phyloP scores from a whole-genome alignment of 1,140 invertebrate genomes.

The Acarapis woodi region DNA sequence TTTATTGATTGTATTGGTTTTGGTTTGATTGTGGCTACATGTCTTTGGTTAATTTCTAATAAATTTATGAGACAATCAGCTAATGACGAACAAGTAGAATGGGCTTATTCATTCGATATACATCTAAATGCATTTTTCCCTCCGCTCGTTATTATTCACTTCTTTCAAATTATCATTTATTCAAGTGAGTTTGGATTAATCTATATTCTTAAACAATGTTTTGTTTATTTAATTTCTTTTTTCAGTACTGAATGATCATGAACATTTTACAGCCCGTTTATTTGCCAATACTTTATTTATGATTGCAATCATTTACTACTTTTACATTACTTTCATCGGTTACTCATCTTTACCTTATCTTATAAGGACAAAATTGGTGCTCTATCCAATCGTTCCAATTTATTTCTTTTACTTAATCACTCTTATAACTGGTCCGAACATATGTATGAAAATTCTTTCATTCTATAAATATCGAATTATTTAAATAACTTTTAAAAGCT shows the following conservation, averaged over 20 bases:
- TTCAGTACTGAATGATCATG: conserved; percentile 39
- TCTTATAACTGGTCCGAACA: conserved; percentile 26
- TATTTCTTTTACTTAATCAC: conserved; percentile 49
- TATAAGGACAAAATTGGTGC: conserved; percentile 53
- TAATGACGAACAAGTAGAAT: conserved; percentile 58
- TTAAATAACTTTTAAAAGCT: no score
- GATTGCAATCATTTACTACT: conserved; percentile 61
- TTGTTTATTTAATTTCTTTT: conserved; percentile 12
- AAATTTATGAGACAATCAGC: conserved; percentile 43
- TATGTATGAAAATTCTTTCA: conserved; percentile 36
- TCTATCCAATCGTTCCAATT: conserved; percentile 51
- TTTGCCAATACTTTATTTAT: conserved; percentile 85
- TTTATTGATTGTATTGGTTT: conserved; percentile 77
- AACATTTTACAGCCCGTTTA: conserved; percentile 41
- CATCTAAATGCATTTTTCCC: conserved; percentile 97
- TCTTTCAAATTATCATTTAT: conserved; percentile 30
- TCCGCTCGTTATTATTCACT: conserved; percentile 66
- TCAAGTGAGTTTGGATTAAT: not conserved
- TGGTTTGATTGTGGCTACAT: conserved; percentile 56
- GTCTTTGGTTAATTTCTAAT: conserved; percentile 48
- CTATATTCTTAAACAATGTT: not conserved
- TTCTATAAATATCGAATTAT: conserved; percentile 43
- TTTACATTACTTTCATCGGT: conserved; percentile 91
- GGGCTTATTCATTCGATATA: conserved; percentile 95
- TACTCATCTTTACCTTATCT: conserved; percentile 79